phyloP scores from a whole-genome alignment of 2,113 vertebrate species.

The Plecturocebus donacophilus region DNA sequence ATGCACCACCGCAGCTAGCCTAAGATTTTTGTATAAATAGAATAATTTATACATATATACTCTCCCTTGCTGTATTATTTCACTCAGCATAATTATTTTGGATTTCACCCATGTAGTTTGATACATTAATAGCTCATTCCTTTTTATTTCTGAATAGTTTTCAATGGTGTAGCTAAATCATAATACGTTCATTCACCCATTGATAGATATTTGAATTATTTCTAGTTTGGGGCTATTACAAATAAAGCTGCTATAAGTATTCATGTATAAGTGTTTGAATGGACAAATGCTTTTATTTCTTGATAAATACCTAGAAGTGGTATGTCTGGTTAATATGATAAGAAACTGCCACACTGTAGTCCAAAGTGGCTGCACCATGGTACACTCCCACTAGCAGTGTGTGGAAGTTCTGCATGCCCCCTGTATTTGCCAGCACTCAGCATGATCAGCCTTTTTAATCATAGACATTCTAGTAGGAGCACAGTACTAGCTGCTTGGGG shows the following conservation, averaged over 20 bases:
- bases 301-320: not conserved
- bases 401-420: not conserved
- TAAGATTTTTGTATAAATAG: not conserved
- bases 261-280: not conserved
- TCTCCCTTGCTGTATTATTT: not conserved
- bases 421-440: not conserved
- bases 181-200: not conserved
- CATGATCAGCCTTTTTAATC: not conserved
- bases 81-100: not conserved
- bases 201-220: not conserved
- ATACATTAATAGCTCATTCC: not conserved
- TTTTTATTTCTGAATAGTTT: not conserved
- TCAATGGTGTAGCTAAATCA: not conserved
- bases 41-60: not conserved
- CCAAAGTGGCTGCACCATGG: not conserved
- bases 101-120: not conserved
- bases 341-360: not conserved
- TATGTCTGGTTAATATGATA: not conserved
- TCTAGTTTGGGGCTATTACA: not conserved
- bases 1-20: fast-evolving
- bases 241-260: not conserved
- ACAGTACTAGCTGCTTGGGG: not conserved
- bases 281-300: not conserved
- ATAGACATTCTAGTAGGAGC: not conserved
- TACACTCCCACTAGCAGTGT: not conserved